Percentiles rank a stretch among this genome's conserved stretches.
Conservation (phyloP, 2,113 vertebrate genomes). For the Chelonoidis abingdonii region DNA sequence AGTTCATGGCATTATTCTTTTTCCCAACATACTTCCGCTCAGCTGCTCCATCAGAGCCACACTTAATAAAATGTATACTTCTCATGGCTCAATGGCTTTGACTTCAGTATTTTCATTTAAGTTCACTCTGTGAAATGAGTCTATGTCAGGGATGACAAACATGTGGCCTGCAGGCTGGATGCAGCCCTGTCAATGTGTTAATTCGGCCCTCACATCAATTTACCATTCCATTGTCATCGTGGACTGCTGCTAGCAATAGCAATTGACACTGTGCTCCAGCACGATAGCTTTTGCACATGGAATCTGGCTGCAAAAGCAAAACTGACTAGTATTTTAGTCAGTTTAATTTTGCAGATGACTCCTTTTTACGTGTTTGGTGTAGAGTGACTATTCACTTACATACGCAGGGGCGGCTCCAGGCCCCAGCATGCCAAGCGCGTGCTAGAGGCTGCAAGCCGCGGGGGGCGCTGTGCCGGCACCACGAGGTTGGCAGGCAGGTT, state of each 20-base stretch:
- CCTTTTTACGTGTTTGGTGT: background rate
- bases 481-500: too few species aligned
- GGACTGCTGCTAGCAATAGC: background rate
- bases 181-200: background rate
- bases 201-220: background rate
- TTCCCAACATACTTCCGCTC: background rate
- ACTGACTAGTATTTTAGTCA: background rate
- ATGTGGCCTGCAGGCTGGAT: background rate
- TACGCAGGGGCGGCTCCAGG: background rate
- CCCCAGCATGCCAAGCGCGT: too few species aligned
- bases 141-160: constrained; percentile 11
- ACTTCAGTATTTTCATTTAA: background rate
- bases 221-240: background rate
- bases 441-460: too few species aligned
- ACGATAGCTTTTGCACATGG: background rate
- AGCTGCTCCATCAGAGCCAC: background rate
- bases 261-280: background rate
- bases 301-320: constrained; percentile 22
- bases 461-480: too few species aligned
- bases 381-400: background rate
- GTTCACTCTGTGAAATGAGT: constrained; percentile 11
- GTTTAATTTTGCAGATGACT: background rate
- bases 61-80: constrained; percentile 1
- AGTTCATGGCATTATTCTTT: constrained; percentile 35
- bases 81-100: background rate